These are phyloP conservation scores for Myotis pilosus DNA, from an alignment of 2,797 vertebrate species.

Conservation along the genomic window DNA sequence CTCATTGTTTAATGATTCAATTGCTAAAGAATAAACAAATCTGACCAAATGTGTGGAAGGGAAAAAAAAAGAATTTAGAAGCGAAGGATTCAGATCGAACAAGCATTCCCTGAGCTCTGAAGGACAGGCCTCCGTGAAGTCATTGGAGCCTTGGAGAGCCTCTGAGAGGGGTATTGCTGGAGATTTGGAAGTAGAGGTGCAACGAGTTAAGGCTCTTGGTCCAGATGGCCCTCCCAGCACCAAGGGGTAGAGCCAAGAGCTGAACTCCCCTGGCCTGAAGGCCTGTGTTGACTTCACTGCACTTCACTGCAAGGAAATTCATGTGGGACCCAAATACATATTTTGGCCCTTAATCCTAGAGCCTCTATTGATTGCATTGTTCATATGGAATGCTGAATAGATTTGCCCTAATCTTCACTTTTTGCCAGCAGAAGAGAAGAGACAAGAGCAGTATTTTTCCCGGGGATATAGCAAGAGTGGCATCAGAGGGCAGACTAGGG, in stretches of 20 bases:
- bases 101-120: not conserved
- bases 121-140: not conserved
- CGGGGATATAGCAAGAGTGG: not conserved
- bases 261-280: not conserved
- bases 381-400: constrained; percentile 3
- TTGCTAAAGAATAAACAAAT: no score
- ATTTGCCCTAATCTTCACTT: not conserved
- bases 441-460: not conserved
- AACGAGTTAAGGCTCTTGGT: not conserved
- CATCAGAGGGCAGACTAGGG: not conserved
- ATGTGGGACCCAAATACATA: not conserved
- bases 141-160: not conserved
- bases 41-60: no score
- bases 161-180: not conserved
- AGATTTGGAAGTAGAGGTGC: not conserved
- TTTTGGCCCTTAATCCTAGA: constrained; percentile 32
- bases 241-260: not conserved
- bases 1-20: no score
- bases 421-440: not conserved
- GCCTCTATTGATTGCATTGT: constrained; percentile 24
- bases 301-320: not conserved
- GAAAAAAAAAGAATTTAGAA: not conserved
- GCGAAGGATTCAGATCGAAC: not conserved
- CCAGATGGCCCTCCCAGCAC: not conserved
- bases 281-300: not conserved